Base-by-base conservation (phyloP, 2,888 invertebrate genomes). In the Cheilosia soror region DNA sequence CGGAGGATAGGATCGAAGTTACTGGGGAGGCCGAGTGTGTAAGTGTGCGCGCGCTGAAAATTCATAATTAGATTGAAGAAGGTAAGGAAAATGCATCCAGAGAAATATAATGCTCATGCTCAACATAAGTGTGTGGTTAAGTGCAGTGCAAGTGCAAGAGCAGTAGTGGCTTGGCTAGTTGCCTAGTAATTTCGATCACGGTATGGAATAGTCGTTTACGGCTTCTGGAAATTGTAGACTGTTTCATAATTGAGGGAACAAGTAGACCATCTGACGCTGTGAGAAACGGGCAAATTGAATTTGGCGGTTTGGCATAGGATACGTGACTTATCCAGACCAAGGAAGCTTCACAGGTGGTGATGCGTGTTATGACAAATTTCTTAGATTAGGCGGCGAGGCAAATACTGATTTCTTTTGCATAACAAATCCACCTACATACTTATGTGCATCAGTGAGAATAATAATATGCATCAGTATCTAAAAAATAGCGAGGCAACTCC, bases 61-160 rank as follows among this genome's bases (percentile, higher is more conserved):
- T 79, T 60, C 75, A 79, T 79, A 84, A 84, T 84, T 84, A 84
- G 79, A 71, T 69, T 55, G 51, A 51, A 27, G 37, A 66, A 66
- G 65, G 40, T 63, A 62, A 47, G 66, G 47, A 57, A 25, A 40
- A 47, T 40, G 55, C 55, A 29, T 42, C n/a, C 53, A 55, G 29
- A 5, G 33, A 44, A 51, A 13, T 53, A 33, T 60, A 66, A 25
- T 73, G 66, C 62, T 66, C 40, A 69, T 63, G 63, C 62, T 62
- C 51, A 53, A 6, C 60, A 42, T 11, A 51, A 72, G 68, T 80
- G 60, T 77, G 77, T 55, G 82, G 72, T 83, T 77, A 77, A 68
- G 72, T 40, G 76, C 25, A 66, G 71, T 51, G 69, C 29, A 75
- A 66, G 71, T 51, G 69, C 29, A 75, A 37, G 51, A 76, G 51